Percentiles rank a stretch among this genome's conserved stretches.
phyloP scores from a whole-genome alignment of 2,797 vertebrate genomes.

The Falco rusticolus region DNA sequence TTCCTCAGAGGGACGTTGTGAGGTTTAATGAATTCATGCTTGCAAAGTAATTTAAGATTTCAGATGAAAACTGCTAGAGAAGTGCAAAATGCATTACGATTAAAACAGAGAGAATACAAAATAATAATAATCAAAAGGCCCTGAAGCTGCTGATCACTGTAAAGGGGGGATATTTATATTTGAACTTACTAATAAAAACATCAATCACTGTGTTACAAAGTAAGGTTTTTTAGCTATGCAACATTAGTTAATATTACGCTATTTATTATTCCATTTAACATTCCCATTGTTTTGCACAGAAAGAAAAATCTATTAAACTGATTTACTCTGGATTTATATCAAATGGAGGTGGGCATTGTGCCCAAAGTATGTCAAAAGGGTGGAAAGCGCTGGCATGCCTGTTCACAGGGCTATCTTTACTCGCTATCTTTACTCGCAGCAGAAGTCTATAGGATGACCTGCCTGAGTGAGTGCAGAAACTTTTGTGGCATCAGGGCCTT shows the following conservation, averaged over 20 bases:
- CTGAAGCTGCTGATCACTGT: not conserved
- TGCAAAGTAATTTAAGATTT: constrained; percentile 45
- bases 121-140: not conserved
- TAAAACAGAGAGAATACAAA: not conserved
- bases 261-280: not conserved
- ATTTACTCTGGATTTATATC: not conserved
- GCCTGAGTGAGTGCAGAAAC: not conserved
- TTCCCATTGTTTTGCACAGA: not conserved
- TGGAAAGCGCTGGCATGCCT: not conserved
- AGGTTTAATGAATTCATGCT: constrained; percentile 34
- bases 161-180: not conserved
- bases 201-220: not conserved
- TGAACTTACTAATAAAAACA: constrained; percentile 1
- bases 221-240: not conserved
- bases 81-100: not conserved
- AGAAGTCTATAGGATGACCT: not conserved
- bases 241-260: not conserved
- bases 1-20: not conserved
- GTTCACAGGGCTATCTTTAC: not conserved
- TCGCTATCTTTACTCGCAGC: not conserved
- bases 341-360: not conserved
- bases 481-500: not conserved
- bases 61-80: not conserved
- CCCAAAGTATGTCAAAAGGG: not conserved
- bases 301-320: constrained; percentile 2